phyloP scores from a whole-genome alignment of 2,113 vertebrate species.

The Sula dactylatra region DNA sequence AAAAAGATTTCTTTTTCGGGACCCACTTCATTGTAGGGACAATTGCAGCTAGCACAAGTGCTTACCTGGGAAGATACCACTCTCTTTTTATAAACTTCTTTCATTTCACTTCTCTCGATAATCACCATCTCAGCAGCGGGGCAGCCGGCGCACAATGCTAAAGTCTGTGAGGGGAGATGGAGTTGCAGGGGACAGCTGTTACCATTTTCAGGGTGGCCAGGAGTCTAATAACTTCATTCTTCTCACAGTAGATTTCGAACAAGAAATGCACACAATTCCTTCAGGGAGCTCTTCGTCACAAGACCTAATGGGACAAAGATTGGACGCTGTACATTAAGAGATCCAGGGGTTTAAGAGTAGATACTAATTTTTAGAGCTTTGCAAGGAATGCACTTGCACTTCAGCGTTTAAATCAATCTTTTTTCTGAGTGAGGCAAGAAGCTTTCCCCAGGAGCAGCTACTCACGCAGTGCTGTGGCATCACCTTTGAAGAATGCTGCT shows the following conservation, averaged over 20 bases:
- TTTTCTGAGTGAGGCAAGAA: not conserved
- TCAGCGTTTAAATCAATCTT: not conserved
- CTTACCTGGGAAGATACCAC: not conserved
- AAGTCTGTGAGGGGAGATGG: not conserved
- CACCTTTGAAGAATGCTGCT: not conserved
- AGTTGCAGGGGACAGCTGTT: not conserved
- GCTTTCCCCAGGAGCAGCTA: not conserved
- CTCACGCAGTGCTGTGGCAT: not conserved
- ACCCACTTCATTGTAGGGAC: not conserved
- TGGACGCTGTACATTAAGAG: not conserved
- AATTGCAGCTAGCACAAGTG: not conserved
- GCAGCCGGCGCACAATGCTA: not conserved
- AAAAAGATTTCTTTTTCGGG: not conserved
- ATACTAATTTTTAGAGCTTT: not conserved
- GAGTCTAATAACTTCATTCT: not conserved
- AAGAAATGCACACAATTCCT: not conserved
- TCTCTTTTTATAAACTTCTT: not conserved
- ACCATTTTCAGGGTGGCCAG: not conserved
- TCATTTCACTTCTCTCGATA: not conserved
- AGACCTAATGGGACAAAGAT: not conserved
- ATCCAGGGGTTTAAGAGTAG: not conserved
- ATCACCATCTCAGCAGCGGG: rapidly evolving
- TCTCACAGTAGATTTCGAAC: not conserved
- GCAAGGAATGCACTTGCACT: not conserved
- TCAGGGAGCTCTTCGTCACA: not conserved